Evolutionary conservation across 2,888 invertebrate species (phyloP), one percentile per base, ranked within the genome.

Genomic region (Eupelmus urozonus): DNA sequence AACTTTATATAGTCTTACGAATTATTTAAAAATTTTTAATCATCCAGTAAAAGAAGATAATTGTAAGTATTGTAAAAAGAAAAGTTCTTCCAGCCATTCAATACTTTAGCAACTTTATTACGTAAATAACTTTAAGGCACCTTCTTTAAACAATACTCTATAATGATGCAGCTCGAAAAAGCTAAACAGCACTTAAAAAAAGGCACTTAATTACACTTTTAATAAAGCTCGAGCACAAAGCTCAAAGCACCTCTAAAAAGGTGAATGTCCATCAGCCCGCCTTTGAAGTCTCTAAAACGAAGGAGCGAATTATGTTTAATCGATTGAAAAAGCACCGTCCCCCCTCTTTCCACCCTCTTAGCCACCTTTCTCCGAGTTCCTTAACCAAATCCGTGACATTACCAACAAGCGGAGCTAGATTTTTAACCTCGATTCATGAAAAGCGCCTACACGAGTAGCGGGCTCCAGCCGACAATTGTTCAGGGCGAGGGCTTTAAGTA

Each of bases 361-460:
- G 34, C 34, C 9, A 34, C n/a, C n/a, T 40, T 40, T 7, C 40
- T 40, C 11, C 40, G 16, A 49, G 49, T 11, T 49, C 16, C 42
- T 45, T 51, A 40, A 53, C 20, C 25, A 27, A 57, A 60, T 70
- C 59, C 49, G 59, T 49, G 49, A 25, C 23, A 34, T 72, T 62
- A 49, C 45, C n/a, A n/a, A 23, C 20, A 63, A 45, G 57, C 55
- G 63, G n/a, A 34, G 34, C 27, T 55, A 45, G 73, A 57, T 65
- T 73, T 73, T 73, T 49, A 73, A 73, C 73, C 73, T 73, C 57
- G 45, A 73, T 73, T 18, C n/a, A 57, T 20, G 69, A 69, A 18
- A 55, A 67, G 7, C 51, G 60, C 29, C 16, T 45, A 45, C 45
- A 13, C 25, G 11, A 23, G 40, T 23, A 16, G 18, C 18, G 9